Base-by-base conservation (phyloP, 2,797 vertebrate genomes). In the Periparus ater region DNA sequence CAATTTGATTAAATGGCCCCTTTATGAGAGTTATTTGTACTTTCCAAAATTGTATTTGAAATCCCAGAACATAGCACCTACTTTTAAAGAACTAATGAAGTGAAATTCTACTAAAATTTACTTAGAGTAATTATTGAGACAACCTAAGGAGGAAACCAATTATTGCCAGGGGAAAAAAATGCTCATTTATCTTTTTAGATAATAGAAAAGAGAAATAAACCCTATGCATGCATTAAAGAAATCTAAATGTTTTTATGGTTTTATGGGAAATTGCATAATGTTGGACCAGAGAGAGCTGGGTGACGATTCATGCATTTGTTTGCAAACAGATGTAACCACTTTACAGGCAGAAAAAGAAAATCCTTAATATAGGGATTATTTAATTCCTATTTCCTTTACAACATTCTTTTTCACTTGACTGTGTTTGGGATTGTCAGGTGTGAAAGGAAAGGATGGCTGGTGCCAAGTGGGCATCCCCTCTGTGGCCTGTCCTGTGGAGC, bases 51-150 rank as follows among this genome's bases (percentile, higher is more conserved):
- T 54, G 55, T 4, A 5, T 36, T 75, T 72, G 34, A 91, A 88
- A 80, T 91, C 84, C 71, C 32, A 85, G 50, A 85, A 85, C 26
- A 85, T 0, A 70, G 54, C 27, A 85, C 9, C 70, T 75, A 72
- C 22, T 81, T 89, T 78, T 73, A 72, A 91, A 90, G 36, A 95
- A 75, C n/a, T 66, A 78, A 65, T 42, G 47, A 88, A 79, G n/a
- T 55, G 36, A n/a, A 72, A 60, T 62, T 71, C 16, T 44, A 55
- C 32, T 45, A 79, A 66, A 79, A 91, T 76, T 71, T 92, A 95
- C 76, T 91, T 76, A 84, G 42, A 86, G 29, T 11, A 79, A 85
- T 87, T 90, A 86, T 2, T 40, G 60, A 89, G 44, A 82, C 20
- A 76, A 70, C 17, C 26, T n/a, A 75, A 85, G 45, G 14, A 88